Conservation (phyloP, 2,797 vertebrate species). For the Amazonetta brasiliensis region DNA sequence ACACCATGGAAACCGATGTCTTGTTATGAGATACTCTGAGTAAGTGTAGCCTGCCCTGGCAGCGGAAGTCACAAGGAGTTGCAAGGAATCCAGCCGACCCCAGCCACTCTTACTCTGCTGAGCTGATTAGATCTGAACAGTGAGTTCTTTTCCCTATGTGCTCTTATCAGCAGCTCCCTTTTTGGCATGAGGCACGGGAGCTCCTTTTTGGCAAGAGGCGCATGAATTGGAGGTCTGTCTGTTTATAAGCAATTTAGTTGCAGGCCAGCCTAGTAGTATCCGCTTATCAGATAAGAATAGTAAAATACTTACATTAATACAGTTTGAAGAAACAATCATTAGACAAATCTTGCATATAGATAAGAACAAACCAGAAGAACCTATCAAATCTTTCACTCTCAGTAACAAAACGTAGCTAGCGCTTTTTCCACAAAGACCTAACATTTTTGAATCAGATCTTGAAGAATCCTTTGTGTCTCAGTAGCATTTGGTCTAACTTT, state of each 20-base stretch:
- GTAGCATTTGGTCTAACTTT: neutral
- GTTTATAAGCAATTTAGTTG: neutral
- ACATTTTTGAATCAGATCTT: neutral
- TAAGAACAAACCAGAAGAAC: slow-evolving; percentile 25
- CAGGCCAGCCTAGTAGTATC: neutral
- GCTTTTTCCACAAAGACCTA: neutral
- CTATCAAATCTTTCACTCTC: neutral
- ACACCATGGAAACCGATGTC: neutral
- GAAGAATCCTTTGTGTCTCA: neutral
- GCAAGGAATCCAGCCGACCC: slow-evolving; percentile 17
- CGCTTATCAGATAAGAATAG: slow-evolving; percentile 3
- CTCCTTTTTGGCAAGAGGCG: neutral
- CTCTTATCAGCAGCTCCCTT: neutral
- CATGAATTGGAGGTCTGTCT: neutral
- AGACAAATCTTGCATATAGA: neutral
- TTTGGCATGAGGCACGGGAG: neutral
- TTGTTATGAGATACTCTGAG: neutral
- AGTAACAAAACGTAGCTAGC: neutral
- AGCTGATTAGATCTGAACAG: slow-evolving; percentile 60
- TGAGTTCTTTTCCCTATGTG: neutral
- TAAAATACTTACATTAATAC: slow-evolving; percentile 9
- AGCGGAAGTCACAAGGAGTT: neutral
- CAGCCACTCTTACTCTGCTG: neutral
- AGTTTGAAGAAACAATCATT: neutral
- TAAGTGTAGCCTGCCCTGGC: neutral